A percentile compares a stretch with the other conserved stretches of the same genome.
These are phyloP conservation scores for Typhlichthys eigenmanni DNA, from an alignment of 2,797 vertebrate genomes.

Conservation along the genomic window DNA sequence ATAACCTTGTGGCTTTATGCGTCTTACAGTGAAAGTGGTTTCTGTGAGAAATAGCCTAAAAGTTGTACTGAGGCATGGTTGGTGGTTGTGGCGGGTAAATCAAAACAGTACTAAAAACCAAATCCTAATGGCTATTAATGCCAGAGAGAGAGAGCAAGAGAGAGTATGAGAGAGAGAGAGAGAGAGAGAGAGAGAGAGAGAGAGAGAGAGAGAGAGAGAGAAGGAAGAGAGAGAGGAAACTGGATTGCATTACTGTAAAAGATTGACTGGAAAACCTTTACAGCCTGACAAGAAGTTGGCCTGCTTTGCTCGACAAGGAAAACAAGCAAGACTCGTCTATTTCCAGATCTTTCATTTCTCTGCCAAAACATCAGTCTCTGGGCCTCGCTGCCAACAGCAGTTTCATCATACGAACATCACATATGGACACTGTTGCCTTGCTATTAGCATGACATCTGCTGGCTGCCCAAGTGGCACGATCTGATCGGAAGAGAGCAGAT, in stretches of 20 bases:
- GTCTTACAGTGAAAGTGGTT: not conserved
- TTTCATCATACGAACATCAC: conserved; percentile 74
- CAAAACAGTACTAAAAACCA: conserved; percentile 17
- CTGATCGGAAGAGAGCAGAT: conserved; percentile 48
- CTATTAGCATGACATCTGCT: conserved; percentile 50
- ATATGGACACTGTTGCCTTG: conserved; percentile 73
- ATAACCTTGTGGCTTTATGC: conserved; percentile 2
- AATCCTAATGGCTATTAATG: conserved; percentile 12
- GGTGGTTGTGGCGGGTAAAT: conserved; percentile 22
- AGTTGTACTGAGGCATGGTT: not conserved
- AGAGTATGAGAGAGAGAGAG: not conserved
- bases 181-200: not conserved
- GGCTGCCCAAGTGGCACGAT: conserved; percentile 41
- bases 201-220: conserved; percentile 10
- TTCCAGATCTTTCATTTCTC: conserved; percentile 59
- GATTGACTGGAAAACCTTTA: conserved; percentile 74
- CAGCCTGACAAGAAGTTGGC: conserved; percentile 73
- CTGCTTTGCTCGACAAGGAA: conserved; percentile 63
- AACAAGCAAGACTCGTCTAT: conserved; percentile 71
- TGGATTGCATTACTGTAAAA: conserved; percentile 72
- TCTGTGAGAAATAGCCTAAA: not conserved
- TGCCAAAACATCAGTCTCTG: conserved; percentile 74
- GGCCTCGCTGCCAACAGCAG: conserved; percentile 55
- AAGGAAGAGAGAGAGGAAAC: conserved; percentile 26
- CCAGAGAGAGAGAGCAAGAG: not conserved